Evolutionary conservation across 2,113 vertebrate genomes (phyloP).

Genomic region (Mus pahari): DNA sequence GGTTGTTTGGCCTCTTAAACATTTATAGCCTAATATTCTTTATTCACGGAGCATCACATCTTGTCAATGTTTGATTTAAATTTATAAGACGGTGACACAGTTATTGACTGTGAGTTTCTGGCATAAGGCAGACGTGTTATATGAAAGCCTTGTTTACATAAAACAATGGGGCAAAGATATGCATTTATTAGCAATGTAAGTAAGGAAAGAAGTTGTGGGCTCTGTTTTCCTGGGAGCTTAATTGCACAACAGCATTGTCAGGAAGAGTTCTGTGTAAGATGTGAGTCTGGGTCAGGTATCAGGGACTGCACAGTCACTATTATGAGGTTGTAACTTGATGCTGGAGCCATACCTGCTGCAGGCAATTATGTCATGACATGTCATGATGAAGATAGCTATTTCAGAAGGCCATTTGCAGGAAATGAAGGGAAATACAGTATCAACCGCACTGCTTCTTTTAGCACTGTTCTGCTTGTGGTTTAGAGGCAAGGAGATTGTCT

Average conservation of each 20-base stretch:
- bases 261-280: neutral
- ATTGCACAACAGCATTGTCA: neutral
- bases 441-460: neutral
- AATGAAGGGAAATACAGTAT: neutral
- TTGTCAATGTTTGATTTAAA: conserved; percentile 20
- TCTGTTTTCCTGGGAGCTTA: conserved; percentile 21
- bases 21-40: conserved; percentile 16
- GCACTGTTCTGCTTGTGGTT: neutral
- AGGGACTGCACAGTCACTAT: neutral
- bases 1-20: neutral
- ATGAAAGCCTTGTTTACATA: conserved; percentile 20
- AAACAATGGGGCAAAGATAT: conserved; percentile 22
- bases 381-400: neutral
- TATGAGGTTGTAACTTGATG: neutral
- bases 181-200: neutral
- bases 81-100: neutral
- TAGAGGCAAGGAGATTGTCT: neutral
- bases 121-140: conserved; percentile 14
- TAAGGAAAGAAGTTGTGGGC: neutral
- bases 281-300: neutral
- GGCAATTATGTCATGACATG: neutral
- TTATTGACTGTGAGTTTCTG: neutral
- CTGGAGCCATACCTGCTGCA: neutral
- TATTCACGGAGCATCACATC: neutral
- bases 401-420: neutral